These are phyloP conservation scores for Acanthiza pusilla DNA, from an alignment of 2,797 vertebrate species.

Conservation along the genomic window DNA sequence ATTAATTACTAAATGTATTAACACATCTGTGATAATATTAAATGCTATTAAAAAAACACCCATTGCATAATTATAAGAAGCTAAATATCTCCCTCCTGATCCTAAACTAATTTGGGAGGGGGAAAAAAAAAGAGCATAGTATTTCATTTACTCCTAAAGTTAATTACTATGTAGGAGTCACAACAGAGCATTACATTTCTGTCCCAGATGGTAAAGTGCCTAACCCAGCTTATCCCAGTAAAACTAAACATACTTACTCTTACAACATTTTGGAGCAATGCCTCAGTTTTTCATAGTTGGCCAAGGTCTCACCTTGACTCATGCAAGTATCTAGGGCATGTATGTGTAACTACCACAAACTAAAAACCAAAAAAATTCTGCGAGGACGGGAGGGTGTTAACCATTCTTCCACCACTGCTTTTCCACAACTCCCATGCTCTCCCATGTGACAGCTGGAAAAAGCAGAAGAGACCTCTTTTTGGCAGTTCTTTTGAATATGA, in stretches of 20 bases:
- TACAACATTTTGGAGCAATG: neutral
- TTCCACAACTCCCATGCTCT: neutral
- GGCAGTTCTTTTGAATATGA: neutral
- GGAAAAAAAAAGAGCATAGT: rapidly evolving
- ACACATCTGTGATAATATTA: neutral
- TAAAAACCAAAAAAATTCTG: neutral
- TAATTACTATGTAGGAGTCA: neutral
- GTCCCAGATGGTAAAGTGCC: neutral
- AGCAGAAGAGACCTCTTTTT: neutral
- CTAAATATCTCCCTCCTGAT: neutral
- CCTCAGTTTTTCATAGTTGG: neutral
- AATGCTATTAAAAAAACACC: neutral
- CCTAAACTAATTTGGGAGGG: neutral
- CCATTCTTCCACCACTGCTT: neutral
- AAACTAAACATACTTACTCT: neutral
- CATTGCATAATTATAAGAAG: neutral
- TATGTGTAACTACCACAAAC: neutral
- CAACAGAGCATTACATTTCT: neutral
- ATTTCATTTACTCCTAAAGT: neutral
- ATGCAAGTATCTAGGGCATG: neutral
- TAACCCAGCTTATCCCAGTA: neutral
- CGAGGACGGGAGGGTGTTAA: neutral
- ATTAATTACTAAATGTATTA: neutral
- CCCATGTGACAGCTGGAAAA: neutral
- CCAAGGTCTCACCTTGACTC: neutral